Evolutionary conservation across 2,888 invertebrate species (phyloP), one percentile per base, ranked within the genome.

Genomic region (Plagodis pulveraria): DNA sequence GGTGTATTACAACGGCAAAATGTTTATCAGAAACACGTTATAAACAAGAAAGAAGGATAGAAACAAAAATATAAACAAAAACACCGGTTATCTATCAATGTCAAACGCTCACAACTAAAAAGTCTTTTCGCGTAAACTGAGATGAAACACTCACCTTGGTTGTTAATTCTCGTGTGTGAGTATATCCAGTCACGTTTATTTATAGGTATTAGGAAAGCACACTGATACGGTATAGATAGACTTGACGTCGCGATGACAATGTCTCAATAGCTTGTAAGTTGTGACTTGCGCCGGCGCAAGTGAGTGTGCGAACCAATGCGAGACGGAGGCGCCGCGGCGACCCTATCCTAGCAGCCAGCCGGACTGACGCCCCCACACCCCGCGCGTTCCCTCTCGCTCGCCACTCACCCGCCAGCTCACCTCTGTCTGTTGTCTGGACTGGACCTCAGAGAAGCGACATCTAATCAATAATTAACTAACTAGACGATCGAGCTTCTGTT

Each of bases 271-370:
- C 38, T 40, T 40, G 10, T 36, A 8, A 36, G 36, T 73, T 73
- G 70, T 72, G 71, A 70, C 69, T 62, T 74, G 69, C 75, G 76
- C 63, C 70, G 72, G 63, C 74, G 78, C 71, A 73, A 77, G 72
- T 77, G 78, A 73, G 69, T 70, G 63, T 22, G 22, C 22, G 22
- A 4, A 2, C 22, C 22, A 22, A 22, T 81, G 85, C 63, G 33
- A 81, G 85, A 83, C 77, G 73, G 83, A 76, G 84, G 88, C 89
- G 88, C 87, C 87, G 87, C 87, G 88, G 85, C 83, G 84, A 77
- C 81, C 83, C 80, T 68, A 66, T 40, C 22, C 22, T 22, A 22
- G 52, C 70, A 58, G 67, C 72, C 67, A 65, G 70, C 67, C 71
- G 70, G 71, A 10, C 9, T 67, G 68, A 72, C 67, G 67, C 73